A percentile compares a stretch with the other conserved stretches of the same genome.
phyloP scores from a whole-genome alignment of 1,140 invertebrate genomes.

The Hycleus phaleratus region DNA sequence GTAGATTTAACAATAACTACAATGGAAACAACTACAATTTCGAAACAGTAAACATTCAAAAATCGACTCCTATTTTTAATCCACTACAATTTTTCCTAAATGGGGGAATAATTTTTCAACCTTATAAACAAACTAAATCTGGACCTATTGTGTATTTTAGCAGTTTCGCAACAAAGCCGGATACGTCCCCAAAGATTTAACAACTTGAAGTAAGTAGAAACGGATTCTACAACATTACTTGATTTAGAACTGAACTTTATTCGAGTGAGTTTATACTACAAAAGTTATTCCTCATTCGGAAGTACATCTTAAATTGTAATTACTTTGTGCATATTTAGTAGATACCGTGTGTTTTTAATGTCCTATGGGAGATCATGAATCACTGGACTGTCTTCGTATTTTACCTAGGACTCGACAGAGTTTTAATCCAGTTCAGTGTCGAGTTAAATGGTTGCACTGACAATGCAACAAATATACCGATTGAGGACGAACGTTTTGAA shows the following conservation, averaged over 20 bases:
- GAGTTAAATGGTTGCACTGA: too few relatives aligned
- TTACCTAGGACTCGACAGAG: constrained; percentile 14
- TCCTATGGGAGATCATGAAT: constrained; percentile 31
- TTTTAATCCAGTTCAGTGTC: too few relatives aligned
- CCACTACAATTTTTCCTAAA: too few relatives aligned
- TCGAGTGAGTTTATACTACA: constrained; percentile 8
- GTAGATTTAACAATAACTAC: too few relatives aligned
- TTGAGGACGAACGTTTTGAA: too few relatives aligned
- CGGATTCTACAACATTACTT: constrained; percentile 18
- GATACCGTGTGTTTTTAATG: constrained; percentile 35
- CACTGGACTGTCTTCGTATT: constrained; percentile 28
- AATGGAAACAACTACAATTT: too few relatives aligned
- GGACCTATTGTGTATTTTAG: too few relatives aligned
- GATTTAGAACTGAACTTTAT: constrained; percentile 24
- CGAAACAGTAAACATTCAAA: too few relatives aligned
- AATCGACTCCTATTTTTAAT: too few relatives aligned
- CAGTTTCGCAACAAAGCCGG: constrained; percentile 10
- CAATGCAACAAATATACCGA: too few relatives aligned
- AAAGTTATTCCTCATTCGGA: constrained; percentile 25
- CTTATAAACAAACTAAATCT: too few relatives aligned
- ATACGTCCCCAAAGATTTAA: constrained; percentile 16
- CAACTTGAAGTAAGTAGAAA: constrained; percentile 16
- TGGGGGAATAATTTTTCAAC: too few relatives aligned
- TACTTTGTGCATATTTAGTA: constrained; percentile 36
- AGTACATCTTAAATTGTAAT: constrained; percentile 37